A percentile compares a stretch with the other conserved stretches of the same genome.
Evolutionary conservation across 2,113 vertebrate genomes (phyloP).

Genomic region (Gila orcuttii): DNA sequence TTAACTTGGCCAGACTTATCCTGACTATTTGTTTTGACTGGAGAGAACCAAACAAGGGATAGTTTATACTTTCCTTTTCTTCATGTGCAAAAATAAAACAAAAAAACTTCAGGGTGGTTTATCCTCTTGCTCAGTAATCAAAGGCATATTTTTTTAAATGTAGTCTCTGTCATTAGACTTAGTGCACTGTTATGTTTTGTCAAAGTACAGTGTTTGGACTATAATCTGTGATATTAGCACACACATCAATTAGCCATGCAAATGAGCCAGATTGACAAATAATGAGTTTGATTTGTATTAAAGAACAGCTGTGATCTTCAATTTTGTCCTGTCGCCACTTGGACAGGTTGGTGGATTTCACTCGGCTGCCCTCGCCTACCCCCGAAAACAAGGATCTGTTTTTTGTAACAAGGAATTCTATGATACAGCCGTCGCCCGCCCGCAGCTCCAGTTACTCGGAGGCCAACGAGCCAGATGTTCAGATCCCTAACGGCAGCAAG

Average conservation of each 20-base stretch:
- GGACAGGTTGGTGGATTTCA: conserved; percentile 95
- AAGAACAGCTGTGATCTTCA: conserved; percentile 12
- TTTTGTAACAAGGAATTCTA: conserved; percentile 96
- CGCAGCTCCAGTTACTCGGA: conserved; percentile 97
- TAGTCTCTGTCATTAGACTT: background rate
- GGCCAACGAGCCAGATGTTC: conserved; percentile 89
- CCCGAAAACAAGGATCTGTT: conserved; percentile 99
- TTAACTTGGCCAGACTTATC: background rate
- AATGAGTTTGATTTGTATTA: conserved; percentile 27
- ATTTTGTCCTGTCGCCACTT: conserved; percentile 39
- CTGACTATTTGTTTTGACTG: background rate
- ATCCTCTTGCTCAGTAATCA: background rate
- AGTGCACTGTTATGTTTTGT: background rate
- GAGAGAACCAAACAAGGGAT: background rate
- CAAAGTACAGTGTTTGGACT: background rate
- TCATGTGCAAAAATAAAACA: background rate
- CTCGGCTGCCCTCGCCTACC: conserved; percentile 97
- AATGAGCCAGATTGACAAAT: background rate
- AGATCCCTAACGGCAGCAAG: conserved; percentile 91
- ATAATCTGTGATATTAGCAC: background rate
- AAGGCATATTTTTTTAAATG: background rate
- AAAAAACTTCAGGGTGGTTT: background rate
- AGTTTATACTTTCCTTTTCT: no score
- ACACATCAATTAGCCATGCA: conserved; percentile 12
- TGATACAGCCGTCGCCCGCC: conserved; percentile 92